A percentile compares a stretch with the other conserved stretches of the same genome.
phyloP scores from a whole-genome alignment of 2,113 vertebrate genomes.

The Nycticorax nycticorax region DNA sequence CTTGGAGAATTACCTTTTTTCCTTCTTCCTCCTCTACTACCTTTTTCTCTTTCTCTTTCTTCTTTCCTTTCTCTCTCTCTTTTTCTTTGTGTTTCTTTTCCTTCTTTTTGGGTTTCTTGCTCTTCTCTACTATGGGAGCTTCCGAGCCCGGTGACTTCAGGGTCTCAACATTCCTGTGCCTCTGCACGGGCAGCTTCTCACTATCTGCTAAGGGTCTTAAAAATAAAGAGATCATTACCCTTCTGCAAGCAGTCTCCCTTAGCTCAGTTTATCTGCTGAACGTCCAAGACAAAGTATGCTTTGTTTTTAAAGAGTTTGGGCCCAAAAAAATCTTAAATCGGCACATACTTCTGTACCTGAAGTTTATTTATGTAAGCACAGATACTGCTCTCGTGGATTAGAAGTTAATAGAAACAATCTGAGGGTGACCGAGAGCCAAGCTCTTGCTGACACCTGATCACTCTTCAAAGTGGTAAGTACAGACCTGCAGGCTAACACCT shows the following conservation, averaged over 20 bases:
- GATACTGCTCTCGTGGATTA: not conserved
- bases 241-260: not conserved
- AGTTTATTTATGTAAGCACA: not conserved
- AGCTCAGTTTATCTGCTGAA: not conserved
- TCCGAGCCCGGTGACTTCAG: conserved; percentile 79
- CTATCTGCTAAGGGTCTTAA: conserved; percentile 91
- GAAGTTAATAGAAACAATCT: not conserved
- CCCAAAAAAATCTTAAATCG: not conserved
- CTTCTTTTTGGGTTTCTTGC: conserved; percentile 87
- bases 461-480: not conserved
- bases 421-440: not conserved
- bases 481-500: not conserved
- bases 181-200: conserved; percentile 91
- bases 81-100: conserved; percentile 83
- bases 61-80: conserved; percentile 77
- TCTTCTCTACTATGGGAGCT: conserved; percentile 72
- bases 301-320: not conserved
- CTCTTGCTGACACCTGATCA: not conserved
- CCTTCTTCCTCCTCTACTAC: conserved; percentile 71
- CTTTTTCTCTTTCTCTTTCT: conserved; percentile 73
- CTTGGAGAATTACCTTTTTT: conserved; percentile 74
- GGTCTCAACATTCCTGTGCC: conserved; percentile 83
- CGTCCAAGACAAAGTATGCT: not conserved
- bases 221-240: not conserved
- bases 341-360: not conserved